Evolutionary conservation across 2,797 vertebrate genomes (phyloP).

Genomic region (Garrulus glandarius): DNA sequence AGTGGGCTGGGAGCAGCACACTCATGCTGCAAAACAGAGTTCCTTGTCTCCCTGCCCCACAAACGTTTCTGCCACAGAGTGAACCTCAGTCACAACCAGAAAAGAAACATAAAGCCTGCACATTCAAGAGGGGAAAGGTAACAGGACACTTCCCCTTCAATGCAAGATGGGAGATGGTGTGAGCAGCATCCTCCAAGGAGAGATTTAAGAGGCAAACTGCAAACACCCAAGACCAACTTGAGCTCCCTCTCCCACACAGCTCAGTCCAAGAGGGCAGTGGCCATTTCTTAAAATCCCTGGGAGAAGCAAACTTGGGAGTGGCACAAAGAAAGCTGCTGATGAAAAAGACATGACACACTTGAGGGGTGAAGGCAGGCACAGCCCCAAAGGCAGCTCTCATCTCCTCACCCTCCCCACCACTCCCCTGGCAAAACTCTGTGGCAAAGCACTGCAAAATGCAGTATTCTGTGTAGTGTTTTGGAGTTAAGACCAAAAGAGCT

Average conservation of each 20-base stretch:
- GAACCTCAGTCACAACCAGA: neutral
- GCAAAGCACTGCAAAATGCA: neutral
- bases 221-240: neutral
- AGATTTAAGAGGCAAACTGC: neutral
- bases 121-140: neutral
- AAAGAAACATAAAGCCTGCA: neutral
- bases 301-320: neutral
- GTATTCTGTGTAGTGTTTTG: neutral
- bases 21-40: neutral
- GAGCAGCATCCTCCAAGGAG: rapidly evolving
- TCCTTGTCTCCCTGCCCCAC: neutral
- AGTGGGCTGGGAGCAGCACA: neutral
- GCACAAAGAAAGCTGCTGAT: neutral
- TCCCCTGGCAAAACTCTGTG: neutral
- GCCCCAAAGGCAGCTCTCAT: neutral
- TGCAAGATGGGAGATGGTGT: rapidly evolving
- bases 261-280: neutral
- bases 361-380: neutral
- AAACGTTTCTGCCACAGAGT: neutral
- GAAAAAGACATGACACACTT: neutral
- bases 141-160: neutral
- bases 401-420: neutral
- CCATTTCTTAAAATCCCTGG: neutral
- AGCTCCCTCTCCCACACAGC: neutral
- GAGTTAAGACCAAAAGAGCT: neutral